phyloP scores from a whole-genome alignment of 2,797 vertebrate genomes.

The Sparidentex hasta region DNA sequence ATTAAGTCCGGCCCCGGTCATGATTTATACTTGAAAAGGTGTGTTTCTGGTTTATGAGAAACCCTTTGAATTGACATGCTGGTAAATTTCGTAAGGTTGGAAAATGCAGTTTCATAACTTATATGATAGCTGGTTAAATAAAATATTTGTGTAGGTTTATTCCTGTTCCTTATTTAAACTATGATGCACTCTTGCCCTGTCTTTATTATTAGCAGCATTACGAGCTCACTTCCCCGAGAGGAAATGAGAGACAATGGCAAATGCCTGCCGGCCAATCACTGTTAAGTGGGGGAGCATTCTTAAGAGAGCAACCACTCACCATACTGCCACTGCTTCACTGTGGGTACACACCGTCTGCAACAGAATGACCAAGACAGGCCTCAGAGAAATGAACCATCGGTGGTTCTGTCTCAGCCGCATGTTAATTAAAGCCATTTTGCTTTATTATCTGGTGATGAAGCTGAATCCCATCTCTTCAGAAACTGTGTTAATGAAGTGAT shows the following conservation, averaged over 20 bases:
- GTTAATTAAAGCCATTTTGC: background rate
- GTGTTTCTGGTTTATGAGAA: background rate
- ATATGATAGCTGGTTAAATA: background rate
- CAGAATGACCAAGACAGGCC: background rate
- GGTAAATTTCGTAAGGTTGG: background rate
- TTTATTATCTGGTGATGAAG: background rate
- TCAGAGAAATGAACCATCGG: background rate
- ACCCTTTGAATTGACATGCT: background rate
- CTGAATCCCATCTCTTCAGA: background rate
- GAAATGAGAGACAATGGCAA: slow-evolving; percentile 75
- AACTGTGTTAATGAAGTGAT: background rate
- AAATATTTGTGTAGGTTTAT: background rate
- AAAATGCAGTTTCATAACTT: slow-evolving; percentile 13
- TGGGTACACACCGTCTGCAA: background rate
- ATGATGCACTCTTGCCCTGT: slow-evolving; percentile 12
- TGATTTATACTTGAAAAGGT: slow-evolving; percentile 5
- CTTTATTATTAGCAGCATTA: slow-evolving; percentile 63
- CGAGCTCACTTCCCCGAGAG: slow-evolving; percentile 61
- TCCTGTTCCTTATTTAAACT: slow-evolving; percentile 16
- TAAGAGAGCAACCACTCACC: background rate
- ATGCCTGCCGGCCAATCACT: slow-evolving; percentile 10
- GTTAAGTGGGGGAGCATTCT: slow-evolving; percentile 39
- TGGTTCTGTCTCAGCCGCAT: background rate
- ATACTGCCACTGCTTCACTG: background rate
- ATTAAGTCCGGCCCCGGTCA: too few species aligned